These are phyloP conservation scores for Corythaixoides concolor DNA, from an alignment of 2,113 vertebrate species.

Conservation along the genomic window DNA sequence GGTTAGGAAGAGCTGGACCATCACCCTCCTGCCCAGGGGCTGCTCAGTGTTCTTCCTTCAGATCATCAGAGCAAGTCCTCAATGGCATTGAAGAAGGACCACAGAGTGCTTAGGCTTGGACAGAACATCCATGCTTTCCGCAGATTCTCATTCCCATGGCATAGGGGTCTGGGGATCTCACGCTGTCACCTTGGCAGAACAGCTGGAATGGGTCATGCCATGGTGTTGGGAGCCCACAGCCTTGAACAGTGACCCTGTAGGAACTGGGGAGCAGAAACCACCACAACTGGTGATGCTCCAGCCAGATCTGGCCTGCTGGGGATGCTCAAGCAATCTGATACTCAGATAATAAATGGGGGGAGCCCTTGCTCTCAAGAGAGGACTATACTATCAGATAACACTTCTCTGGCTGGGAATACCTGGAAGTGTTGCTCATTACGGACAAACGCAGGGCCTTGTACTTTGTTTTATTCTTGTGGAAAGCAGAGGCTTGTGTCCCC, in stretches of 20 bases:
- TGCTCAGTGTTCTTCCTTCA: background rate
- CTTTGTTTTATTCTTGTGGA: background rate
- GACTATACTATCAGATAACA: background rate
- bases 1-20: background rate
- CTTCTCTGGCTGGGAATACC: background rate
- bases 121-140: background rate
- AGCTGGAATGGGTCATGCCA: accelerated
- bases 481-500: background rate
- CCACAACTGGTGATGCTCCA: background rate
- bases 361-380: background rate
- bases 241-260: background rate
- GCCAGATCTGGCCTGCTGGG: background rate
- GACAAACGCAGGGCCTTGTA: background rate
- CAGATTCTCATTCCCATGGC: background rate
- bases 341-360: background rate
- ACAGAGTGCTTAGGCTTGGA: accelerated
- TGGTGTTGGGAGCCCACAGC: background rate
- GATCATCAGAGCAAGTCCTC: background rate
- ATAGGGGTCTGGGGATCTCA: background rate
- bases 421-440: background rate
- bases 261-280: background rate
- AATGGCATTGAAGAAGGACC: background rate
- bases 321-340: background rate
- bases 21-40: background rate
- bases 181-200: background rate